Evolutionary conservation across 2,888 invertebrate genomes (phyloP).

Genomic region (Cabera pusaria): DNA sequence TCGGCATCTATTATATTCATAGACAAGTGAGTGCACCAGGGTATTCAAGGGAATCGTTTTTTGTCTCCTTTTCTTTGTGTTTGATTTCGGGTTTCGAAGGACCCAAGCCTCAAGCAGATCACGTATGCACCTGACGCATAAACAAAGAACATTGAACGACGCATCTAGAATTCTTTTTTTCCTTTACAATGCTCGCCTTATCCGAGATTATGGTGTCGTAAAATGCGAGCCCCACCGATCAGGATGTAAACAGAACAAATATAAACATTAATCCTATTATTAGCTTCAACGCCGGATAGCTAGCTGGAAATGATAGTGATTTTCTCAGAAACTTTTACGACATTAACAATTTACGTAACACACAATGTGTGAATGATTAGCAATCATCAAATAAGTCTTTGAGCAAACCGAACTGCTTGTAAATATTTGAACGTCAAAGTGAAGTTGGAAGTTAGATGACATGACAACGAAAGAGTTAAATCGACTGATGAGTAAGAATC

Average conservation of each 20-base stretch:
- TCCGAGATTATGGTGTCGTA: constrained; percentile 6
- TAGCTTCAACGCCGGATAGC: constrained; percentile 4
- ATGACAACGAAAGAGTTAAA: no score
- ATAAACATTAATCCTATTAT: constrained; percentile 8
- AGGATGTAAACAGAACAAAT: constrained; percentile 17
- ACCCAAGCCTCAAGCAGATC: constrained; percentile 36
- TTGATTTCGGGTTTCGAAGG: constrained; percentile 30
- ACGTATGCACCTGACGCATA: constrained; percentile 48
- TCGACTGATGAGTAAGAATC: no score
- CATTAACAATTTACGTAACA: constrained; percentile 32
- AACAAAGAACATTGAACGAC: constrained; percentile 36
- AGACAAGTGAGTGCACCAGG: constrained; percentile 42
- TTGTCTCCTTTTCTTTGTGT: constrained; percentile 49
- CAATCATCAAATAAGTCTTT: constrained; percentile 22
- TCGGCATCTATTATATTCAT: constrained; percentile 30
- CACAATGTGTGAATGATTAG: constrained; percentile 28
- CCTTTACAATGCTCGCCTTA: constrained; percentile 4
- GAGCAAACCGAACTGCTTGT: constrained; percentile 31
- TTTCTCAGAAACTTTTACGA: constrained; percentile 34
- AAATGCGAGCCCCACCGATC: constrained; percentile 15
- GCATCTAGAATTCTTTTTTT: constrained; percentile 13
- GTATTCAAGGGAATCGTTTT: constrained; percentile 55
- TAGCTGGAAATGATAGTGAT: constrained; percentile 32
- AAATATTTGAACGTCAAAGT: constrained; percentile 4
- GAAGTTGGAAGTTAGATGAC: constrained; percentile 1